Evolutionary conservation across 2,797 vertebrate species (phyloP).

Genomic region (Knipowitschia caucasica): DNA sequence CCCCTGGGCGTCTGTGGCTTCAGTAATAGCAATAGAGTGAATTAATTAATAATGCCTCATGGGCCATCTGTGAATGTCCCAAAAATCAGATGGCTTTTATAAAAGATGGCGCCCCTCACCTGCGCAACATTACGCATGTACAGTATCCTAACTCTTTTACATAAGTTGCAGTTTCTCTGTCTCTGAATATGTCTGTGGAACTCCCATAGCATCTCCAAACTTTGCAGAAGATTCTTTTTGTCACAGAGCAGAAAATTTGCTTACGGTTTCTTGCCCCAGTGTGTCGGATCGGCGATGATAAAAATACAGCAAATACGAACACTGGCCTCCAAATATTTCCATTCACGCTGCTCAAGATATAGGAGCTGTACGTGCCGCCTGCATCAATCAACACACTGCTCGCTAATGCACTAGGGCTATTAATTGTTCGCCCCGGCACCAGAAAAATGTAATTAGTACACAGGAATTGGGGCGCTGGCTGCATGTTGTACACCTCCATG

Average conservation of each 20-base stretch:
- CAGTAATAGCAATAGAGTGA: too few species aligned
- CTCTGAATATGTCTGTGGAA: too few species aligned
- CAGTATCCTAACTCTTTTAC: too few species aligned
- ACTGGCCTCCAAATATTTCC: conserved; percentile 39
- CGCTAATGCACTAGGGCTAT: conserved; percentile 53
- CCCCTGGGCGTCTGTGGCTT: too few species aligned
- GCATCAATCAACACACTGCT: conserved; percentile 66
- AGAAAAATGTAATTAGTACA: conserved; percentile 70
- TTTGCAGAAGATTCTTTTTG: not conserved
- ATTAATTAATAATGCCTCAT: too few species aligned
- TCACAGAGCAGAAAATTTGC: not conserved
- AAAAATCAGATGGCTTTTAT: too few species aligned
- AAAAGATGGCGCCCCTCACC: too few species aligned
- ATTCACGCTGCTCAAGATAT: conserved; percentile 24
- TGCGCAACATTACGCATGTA: too few species aligned
- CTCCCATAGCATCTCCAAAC: not conserved
- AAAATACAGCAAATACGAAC: conserved; percentile 36
- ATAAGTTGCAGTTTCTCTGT: too few species aligned
- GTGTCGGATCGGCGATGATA: conserved; percentile 33
- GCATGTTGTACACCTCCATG: conserved; percentile 24
- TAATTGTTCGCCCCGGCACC: conserved; percentile 60
- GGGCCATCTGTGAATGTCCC: too few species aligned
- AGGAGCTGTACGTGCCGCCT: conserved; percentile 27
- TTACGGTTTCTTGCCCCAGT: not conserved
- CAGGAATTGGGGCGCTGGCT: conserved; percentile 57